phyloP scores from a whole-genome alignment of 2,888 invertebrate genomes.

The Trichogramma dendrolimi region DNA sequence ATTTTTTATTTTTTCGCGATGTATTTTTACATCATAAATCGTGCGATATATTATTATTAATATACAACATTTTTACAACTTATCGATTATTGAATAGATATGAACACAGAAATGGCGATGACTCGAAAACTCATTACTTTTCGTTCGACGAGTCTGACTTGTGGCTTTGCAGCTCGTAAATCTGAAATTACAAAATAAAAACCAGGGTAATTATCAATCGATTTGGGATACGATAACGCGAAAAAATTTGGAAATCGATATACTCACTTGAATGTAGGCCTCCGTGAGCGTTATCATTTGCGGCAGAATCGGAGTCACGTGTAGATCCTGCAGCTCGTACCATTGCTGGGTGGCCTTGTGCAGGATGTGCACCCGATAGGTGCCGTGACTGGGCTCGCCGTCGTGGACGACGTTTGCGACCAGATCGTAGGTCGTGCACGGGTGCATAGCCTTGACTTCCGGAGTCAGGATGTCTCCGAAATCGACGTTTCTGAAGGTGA shows the following conservation, averaged over 20 bases:
- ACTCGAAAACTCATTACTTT: neutral
- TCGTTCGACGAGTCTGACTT: conserved; percentile 5
- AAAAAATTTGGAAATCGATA: conserved; percentile 5
- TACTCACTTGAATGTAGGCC: conserved; percentile 85
- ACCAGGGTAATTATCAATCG: neutral
- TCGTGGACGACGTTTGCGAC: conserved; percentile 99
- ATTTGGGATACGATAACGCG: neutral
- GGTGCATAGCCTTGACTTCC: conserved; percentile 73
- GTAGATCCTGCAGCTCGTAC: conserved; percentile 84
- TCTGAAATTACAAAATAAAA: conserved; percentile 35
- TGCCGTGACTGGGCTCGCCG: conserved; percentile 91
- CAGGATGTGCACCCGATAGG: conserved; percentile 88
- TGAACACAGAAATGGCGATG: no score
- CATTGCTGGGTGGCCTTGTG: conserved; percentile 83
- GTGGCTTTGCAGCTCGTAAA: conserved; percentile 41
- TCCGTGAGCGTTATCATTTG: conserved; percentile 99
- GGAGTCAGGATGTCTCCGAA: conserved; percentile 91
- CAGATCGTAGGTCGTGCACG: conserved; percentile 86
- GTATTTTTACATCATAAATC: no score
- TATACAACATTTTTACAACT: no score
- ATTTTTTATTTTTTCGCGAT: no score
- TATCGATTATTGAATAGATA: no score
- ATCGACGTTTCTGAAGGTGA: conserved; percentile 79
- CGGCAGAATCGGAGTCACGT: conserved; percentile 95
- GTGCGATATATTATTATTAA: no score